Evolutionary conservation across 2,888 invertebrate genomes (phyloP).

Genomic region (Argynnis bischoffii): DNA sequence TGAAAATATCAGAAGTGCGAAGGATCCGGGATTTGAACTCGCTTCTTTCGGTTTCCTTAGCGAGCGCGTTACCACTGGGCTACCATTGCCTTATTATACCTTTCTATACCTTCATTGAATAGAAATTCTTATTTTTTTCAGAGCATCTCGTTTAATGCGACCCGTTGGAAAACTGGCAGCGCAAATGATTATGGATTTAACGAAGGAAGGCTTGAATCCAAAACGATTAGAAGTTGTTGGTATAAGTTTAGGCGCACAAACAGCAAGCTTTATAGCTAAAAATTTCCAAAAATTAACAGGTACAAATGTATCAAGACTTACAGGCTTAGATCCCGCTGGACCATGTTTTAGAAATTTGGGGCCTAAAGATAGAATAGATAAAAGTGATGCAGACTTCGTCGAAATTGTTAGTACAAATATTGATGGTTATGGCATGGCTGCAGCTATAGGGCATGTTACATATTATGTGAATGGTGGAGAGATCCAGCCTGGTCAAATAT

Average conservation of each 20-base stretch:
- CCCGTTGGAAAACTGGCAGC: conserved; percentile 57
- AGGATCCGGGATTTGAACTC: too few species aligned
- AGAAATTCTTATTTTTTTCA: conserved; percentile 47
- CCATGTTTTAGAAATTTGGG: conserved; percentile 64
- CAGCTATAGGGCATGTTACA: conserved; percentile 64
- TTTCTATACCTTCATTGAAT: too few species aligned
- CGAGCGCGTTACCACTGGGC: too few species aligned
- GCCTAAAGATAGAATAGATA: conserved; percentile 59
- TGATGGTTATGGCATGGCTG: conserved; percentile 64
- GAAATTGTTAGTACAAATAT: conserved; percentile 62
- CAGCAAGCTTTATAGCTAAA: conserved; percentile 64
- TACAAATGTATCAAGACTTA: conserved; percentile 53
- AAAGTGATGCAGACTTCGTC: conserved; percentile 64
- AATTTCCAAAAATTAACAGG: conserved; percentile 56
- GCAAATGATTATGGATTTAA: conserved; percentile 59
- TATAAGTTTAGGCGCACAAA: conserved; percentile 64
- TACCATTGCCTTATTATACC: too few species aligned
- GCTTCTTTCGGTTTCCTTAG: too few species aligned
- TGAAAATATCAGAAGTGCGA: too few species aligned
- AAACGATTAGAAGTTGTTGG: conserved; percentile 60
- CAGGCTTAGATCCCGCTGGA: conserved; percentile 63
- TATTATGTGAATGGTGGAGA: conserved; percentile 72
- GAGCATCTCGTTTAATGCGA: conserved; percentile 55
- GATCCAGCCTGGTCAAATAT: conserved; percentile 49
- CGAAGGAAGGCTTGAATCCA: conserved; percentile 56